These are phyloP conservation scores for Prinia subflava DNA, from an alignment of 2,113 vertebrate genomes.

Conservation along the genomic window DNA sequence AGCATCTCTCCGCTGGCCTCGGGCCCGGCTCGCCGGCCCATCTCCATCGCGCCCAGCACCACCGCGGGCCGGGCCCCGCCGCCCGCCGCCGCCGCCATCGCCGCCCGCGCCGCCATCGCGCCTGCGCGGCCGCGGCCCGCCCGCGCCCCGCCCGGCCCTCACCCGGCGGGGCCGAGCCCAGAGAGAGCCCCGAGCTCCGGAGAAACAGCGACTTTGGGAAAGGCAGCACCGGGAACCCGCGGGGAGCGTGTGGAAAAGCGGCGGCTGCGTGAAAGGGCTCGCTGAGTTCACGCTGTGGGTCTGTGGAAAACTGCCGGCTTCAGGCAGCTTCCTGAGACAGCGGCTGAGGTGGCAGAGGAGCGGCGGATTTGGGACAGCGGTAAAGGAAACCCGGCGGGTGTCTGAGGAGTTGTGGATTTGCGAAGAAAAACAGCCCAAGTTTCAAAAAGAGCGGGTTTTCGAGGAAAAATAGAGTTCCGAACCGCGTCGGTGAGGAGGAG, in stretches of 20 bases:
- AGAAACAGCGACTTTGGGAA: fast-evolving
- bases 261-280: not conserved
- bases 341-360: not conserved
- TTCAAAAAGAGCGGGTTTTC: not conserved
- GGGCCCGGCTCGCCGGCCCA: conserved; percentile 81
- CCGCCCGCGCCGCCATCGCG: not conserved
- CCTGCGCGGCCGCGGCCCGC: not conserved
- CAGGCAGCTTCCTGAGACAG: not conserved
- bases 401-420: not conserved
- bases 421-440: not conserved
- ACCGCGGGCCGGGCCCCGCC: conserved; percentile 42
- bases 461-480: not conserved
- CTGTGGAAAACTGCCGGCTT: not conserved
- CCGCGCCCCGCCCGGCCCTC: not conserved
- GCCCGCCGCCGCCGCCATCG: not conserved
- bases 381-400: not conserved
- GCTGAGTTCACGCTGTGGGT: not conserved
- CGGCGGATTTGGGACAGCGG: not conserved
- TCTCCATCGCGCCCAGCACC: conserved; percentile 87
- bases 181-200: too few relatives aligned
- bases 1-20: conserved; percentile 75
- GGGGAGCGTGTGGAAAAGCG: fast-evolving
- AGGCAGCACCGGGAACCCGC: fast-evolving
- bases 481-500: not conserved
- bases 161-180: not conserved